Base-by-base conservation (phyloP, 92 coral and sea anemone species). In the Phenganax subtilis region DNA sequence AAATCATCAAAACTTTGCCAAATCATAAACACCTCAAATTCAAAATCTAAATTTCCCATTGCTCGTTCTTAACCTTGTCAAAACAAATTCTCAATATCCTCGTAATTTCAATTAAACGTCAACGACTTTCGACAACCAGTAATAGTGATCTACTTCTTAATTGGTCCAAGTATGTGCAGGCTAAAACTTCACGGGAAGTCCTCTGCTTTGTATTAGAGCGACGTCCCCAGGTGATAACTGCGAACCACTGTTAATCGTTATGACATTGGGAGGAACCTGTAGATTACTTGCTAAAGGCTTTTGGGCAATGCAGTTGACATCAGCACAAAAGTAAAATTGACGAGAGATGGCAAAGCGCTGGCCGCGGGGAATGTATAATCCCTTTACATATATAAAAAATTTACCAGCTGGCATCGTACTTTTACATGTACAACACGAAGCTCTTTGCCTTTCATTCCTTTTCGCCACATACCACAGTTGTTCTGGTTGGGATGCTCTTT, bases 221-320 rank as follows among this genome's bases (percentile, higher is more conserved):
- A 59, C 3, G 65, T 59, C 65, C 12, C 17, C 65, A 16, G 7
- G 65, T 25, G 17, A 59, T 59, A 59, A 59, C 12, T n/a, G n/a
- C n/a, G n/a, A n/a, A n/a, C n/a, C 17, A 6, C 17, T 7, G 17
- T 5, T 25, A 59, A 59, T 25, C 65, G 65, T 59, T 59, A 59
- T 59, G 17, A 59, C 65, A 6, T 16, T 59, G 14, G 65, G 65
- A 5, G 65, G 65, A 12, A 59, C 65, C 65, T 12, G 6, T 10
- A 59, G 65, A 59, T 59, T 59, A 15, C 65, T 59, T 59, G 65
- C 65, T 5, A 56, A 59, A 12, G 65, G 65, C 65, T 59, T 59
- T 6, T 15, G 65, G 6, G 65, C 65, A 10, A 59, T 12, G n/a
- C n/a, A n/a, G n/a, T n/a, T n/a, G n/a, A n/a, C n/a, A n/a, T n/a